Evolutionary conservation across 1,140 invertebrate genomes (phyloP).

Genomic region (Drosophila malerkotliana): DNA sequence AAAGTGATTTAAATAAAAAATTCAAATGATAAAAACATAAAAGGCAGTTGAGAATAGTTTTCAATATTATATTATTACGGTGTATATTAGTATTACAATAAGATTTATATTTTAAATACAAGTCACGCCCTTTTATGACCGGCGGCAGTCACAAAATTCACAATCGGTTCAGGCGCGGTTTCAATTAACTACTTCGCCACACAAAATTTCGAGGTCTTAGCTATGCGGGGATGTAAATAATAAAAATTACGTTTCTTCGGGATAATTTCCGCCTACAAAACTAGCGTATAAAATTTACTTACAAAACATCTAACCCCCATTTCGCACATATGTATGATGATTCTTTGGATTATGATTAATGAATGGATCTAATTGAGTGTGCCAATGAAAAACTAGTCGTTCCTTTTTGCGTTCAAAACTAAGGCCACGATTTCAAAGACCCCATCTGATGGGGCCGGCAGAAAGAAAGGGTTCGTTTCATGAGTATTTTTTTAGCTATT

Average conservation of each 20-base stretch:
- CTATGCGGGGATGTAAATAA: slow-evolving; percentile 12
- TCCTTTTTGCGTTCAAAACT: slow-evolving; percentile 59
- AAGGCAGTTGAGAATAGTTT: slow-evolving; percentile 43
- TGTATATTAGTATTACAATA: slow-evolving; percentile 74
- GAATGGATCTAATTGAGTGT: slow-evolving; percentile 20
- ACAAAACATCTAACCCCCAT: slow-evolving; percentile 20
- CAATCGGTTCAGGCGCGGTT: slow-evolving; percentile 37
- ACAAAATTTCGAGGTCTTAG: slow-evolving; percentile 24
- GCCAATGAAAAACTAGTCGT: slow-evolving; percentile 35
- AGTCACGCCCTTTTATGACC: slow-evolving; percentile 74
- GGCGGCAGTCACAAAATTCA: slow-evolving; percentile 76
- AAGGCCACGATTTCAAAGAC: slow-evolving; percentile 65
- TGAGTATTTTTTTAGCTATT: slow-evolving; percentile 62
- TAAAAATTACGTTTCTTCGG: slow-evolving; percentile 24
- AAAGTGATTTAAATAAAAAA: slow-evolving; percentile 8
- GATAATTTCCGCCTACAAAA: slow-evolving; percentile 6
- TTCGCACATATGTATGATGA: slow-evolving; percentile 41
- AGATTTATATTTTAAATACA: slow-evolving; percentile 51
- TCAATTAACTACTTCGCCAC: slow-evolving; percentile 55
- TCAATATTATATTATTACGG: slow-evolving; percentile 66
- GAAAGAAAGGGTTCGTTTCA: slow-evolving; percentile 40
- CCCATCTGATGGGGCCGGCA: slow-evolving; percentile 56
- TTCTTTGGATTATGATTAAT: slow-evolving; percentile 47
- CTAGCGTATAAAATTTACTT: slow-evolving; percentile 28
- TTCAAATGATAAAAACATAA: slow-evolving; percentile 51